A percentile compares a stretch with the other conserved stretches of the same genome.
These are phyloP conservation scores for Spicauda simplicius DNA, from an alignment of 2,888 invertebrate species.

Conservation along the genomic window DNA sequence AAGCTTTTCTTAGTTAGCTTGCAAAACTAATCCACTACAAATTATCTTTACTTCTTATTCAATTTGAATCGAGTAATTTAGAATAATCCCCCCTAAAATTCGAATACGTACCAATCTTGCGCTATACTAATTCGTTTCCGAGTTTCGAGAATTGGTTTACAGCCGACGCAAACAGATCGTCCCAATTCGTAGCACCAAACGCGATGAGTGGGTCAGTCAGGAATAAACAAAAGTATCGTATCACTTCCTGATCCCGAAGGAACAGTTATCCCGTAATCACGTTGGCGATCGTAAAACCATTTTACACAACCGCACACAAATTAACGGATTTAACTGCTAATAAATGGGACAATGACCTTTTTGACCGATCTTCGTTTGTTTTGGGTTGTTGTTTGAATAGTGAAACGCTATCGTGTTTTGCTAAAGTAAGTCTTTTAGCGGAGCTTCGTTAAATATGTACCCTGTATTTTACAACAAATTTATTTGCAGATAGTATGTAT, in stretches of 20 bases:
- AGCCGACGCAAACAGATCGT: slow-evolving; percentile 18
- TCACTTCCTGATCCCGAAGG: slow-evolving; percentile 33
- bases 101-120: neutral
- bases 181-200: neutral
- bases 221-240: slow-evolving; percentile 25
- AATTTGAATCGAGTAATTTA: neutral
- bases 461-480: no score
- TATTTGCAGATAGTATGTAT: no score
- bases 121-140: slow-evolving; percentile 4
- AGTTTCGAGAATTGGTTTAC: slow-evolving; percentile 25
- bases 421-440: no score
- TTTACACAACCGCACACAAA: slow-evolving; percentile 34
- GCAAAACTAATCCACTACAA: neutral
- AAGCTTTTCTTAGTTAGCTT: no score
- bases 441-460: no score
- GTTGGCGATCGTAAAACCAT: slow-evolving; percentile 29
- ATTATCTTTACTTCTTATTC: neutral
- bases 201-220: slow-evolving; percentile 14
- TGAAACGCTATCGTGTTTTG: neutral
- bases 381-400: neutral
- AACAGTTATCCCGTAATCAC: slow-evolving; percentile 29
- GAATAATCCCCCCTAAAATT: neutral
- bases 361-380: slow-evolving; percentile 4
- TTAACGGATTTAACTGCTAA: slow-evolving; percentile 30
- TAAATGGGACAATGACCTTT: slow-evolving; percentile 22